A percentile compares a stretch with the other conserved stretches of the same genome.
These are phyloP conservation scores for Tyto alba DNA, from an alignment of 2,113 vertebrate genomes.

Conservation along the genomic window DNA sequence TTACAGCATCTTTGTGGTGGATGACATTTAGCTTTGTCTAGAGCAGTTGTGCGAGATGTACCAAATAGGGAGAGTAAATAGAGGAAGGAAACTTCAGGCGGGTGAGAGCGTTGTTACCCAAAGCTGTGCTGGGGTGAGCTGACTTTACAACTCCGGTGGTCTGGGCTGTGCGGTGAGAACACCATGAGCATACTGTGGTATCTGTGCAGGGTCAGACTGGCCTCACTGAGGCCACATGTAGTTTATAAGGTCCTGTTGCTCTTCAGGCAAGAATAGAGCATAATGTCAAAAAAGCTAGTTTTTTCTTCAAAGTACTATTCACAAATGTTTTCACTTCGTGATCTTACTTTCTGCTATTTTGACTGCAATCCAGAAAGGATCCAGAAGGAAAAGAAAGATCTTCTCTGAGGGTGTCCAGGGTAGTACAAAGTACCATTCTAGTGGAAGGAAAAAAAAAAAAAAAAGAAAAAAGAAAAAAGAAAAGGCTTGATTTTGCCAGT, in stretches of 20 bases:
- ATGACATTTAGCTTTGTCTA: not conserved
- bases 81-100: fast-evolving
- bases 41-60: not conserved
- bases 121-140: not conserved
- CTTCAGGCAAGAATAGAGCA: not conserved
- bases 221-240: not conserved
- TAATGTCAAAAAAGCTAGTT: not conserved
- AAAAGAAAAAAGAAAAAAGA: not conserved
- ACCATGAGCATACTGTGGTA: fast-evolving
- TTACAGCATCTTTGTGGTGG: not conserved
- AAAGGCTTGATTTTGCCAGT: not conserved
- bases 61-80: not conserved
- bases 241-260: not conserved
- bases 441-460: not conserved
- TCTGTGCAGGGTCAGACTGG: not conserved
- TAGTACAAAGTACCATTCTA: not conserved
- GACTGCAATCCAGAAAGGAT: not conserved
- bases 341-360: not conserved
- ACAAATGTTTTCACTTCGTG: not conserved
- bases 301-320: not conserved
- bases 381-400: not conserved
- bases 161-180: not conserved
- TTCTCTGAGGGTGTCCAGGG: not conserved
- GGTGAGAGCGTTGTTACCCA: not conserved
- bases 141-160: not conserved